Evolutionary conservation across 2,888 invertebrate species (phyloP), one percentile per base, ranked within the genome.

Genomic region (Drosophila algonquin): DNA sequence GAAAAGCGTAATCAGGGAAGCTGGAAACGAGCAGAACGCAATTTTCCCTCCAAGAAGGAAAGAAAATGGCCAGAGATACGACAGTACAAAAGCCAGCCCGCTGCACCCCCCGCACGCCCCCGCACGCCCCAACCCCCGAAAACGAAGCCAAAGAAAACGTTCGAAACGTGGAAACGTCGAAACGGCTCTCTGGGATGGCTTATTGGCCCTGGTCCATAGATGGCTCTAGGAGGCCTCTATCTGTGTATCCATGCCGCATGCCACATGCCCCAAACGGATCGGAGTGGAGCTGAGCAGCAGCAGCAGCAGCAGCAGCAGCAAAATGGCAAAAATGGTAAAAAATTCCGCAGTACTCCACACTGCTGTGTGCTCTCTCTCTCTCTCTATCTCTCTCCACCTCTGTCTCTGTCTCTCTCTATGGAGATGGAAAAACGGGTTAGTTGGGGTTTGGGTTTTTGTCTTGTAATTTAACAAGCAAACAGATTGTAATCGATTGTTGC

Each of bases 391-490:
- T 51, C 27, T 50, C 24, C 6, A 27, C 12, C 18, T 51, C 16
- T 16, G 3, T 14, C 27, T 9, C 27, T 16, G 18, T 51, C 16
- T 40, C 44, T 63, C 44, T 63, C 27, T 51, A 45, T 51, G 46
- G 40, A 40, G n/a, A 40, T 14, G 6, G 40, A n/a, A 59, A 72
- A 72, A 72, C 72, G 58, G 67, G 54, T 64, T 74, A 60, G 62
- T 65, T 57, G 53, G 50, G 53, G 50, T 75, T 63, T 63, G 75
- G 75, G 84, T 40, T 40, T 40, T 40, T 40, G 40, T 73, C 81
- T 86, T 80, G 80, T 77, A 80, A 78, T 76, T 89, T 87, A 86
- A 86, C 85, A 89, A 89, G 85, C 89, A 80, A 77, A 80, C 87
- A 84, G 89, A 86, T 89, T 86, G 85, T 84, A 81, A 86, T 86